A percentile compares a stretch with the other conserved stretches of the same genome.
These are phyloP conservation scores for Heteromyza rotundicornis DNA, from an alignment of 2,888 invertebrate genomes.

Conservation along the genomic window DNA sequence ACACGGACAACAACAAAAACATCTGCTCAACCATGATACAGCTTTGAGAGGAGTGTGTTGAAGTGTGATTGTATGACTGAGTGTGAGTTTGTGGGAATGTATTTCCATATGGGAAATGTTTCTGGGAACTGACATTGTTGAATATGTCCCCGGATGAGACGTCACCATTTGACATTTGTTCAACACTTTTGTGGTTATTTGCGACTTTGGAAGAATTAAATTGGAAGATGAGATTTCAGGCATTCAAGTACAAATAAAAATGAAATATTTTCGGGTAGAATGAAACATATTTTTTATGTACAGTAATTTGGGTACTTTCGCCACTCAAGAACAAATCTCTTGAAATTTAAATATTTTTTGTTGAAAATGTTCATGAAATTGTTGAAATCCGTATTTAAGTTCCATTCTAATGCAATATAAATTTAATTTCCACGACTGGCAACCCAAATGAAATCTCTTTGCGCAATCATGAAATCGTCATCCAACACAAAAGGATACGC, in stretches of 20 bases:
- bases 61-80: background rate
- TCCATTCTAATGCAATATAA: no score
- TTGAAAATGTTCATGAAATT: no score
- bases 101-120: background rate
- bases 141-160: background rate
- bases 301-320: no score
- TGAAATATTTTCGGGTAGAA: no score
- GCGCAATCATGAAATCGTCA: background rate
- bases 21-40: background rate
- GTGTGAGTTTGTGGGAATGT: background rate
- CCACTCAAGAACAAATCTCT: no score
- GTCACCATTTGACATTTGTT: background rate
- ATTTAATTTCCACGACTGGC: background rate
- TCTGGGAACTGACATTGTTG: background rate
- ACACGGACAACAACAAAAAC: no score
- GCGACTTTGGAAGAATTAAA: no score
- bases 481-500: background rate
- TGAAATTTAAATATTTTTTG: no score
- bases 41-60: background rate
- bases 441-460: background rate
- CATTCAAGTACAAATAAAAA: no score
- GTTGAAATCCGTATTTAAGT: no score
- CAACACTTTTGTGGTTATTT: background rate
- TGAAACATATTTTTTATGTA: no score
- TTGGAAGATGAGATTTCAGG: no score